Base-by-base conservation (phyloP, 2,113 vertebrate species). In the Argyrosomus japonicus region DNA sequence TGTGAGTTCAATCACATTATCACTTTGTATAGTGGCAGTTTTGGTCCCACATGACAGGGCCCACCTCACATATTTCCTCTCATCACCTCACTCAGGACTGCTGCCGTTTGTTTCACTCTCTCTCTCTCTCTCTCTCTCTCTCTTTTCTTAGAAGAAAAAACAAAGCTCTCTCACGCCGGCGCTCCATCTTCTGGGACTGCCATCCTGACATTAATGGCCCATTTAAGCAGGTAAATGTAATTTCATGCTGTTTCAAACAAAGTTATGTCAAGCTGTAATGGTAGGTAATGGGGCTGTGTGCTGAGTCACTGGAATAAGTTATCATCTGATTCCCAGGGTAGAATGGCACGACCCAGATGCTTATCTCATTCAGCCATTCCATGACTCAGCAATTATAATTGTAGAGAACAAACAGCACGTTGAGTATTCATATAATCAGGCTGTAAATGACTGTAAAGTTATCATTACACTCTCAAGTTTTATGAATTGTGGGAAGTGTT, bases 141-240 rank as follows among this genome's bases (percentile, higher is more conserved):
- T n/a, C n/a, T n/a, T n/a, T 74, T 61, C 27, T 19, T 54, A 57
- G 48, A 76, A 74, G 54, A 43, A 72, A 81, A 40, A 80, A 72
- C 76, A 81, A 40, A 80, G 75, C 76, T 79, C 77, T 71, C 76
- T 71, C 71, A 50, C 9, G 32, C 23, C 23, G 8, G 64, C 69
- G 62, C 72, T 87, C 61, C 61, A 67, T 89, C 86, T 79, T 79
- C 65, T 75, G 68, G 83, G 71, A 89, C 89, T 75, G 67, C 75
- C 27, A 43, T 32, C 60, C 75, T 75, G 88, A 90, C 86, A 83
- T 68, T 92, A 87, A 90, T 87, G 65, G 88, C 40, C 86, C 84
- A 68, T 86, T 91, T 73, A 90, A 68, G 82, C 53, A 80, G 74
- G 68, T 87, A 81, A 90, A 93, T 92, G 75, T 48, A 68, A 91